Evolutionary conservation across 2,113 vertebrate species (phyloP), one percentile per base, ranked within the genome.

Genomic region (Leucoraja erinaceus): DNA sequence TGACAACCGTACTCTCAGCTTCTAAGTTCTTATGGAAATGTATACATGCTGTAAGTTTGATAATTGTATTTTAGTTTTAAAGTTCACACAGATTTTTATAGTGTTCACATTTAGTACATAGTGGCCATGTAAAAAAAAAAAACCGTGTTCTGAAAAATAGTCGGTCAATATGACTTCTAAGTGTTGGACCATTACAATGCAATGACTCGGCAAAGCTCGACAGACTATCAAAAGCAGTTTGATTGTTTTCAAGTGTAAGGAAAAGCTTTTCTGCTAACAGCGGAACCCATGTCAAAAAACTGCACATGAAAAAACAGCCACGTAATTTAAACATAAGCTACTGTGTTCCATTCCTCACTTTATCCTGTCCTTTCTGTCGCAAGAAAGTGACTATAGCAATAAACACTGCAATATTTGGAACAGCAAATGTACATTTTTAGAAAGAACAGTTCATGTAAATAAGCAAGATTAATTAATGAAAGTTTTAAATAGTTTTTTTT

Each of bases 21-120:
- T 94, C 93, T 95, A 94, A 91, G 93, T 94, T 94, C 93, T 94
- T 94, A 95, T 95, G 94, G 95, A 91, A 91, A 84, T 95, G 95
- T 95, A 96, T 96, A 96, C 95, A 96, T 96, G 94, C 94, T 96
- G 96, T 95, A 95, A 96, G 96, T 95, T 95, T 95, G 95, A 95
- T 95, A 47, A 96, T 74, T 74, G 90, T 91, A 91, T 91, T 47
- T 72, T 74, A 91, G 90, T 91, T 91, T 47, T n/a, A n/a, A 91
- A 28, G 61, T 88, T 66, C 83, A 66, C 83, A 86, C 88, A 91
- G 20, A 74, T 72, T 91, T 78, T 88, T 88, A 88, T 88, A 88
- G 66, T 91, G 90, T 91, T 74, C 90, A 91, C 68, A 54, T 91
- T 91, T 91, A 74, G 31, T 54, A 54, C 83, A 88, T 33, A 72